Percentiles rank a stretch among this genome's conserved stretches.
Conservation (phyloP, 2,888 invertebrate species). For the Caenorhabditis plicata region DNA sequence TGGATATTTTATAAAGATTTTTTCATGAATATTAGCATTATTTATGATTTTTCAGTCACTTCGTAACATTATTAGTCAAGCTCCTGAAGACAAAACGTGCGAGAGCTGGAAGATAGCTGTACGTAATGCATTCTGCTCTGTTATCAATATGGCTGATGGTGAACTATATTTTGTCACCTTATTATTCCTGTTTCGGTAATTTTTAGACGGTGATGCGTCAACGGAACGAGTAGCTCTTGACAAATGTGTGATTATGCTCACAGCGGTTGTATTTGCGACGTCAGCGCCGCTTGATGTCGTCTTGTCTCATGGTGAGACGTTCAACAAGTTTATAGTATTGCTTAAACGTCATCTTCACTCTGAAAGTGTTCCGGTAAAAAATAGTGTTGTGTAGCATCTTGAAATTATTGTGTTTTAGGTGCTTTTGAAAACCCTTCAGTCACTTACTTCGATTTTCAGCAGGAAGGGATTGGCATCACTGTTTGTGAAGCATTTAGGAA, state of each 20-base stretch:
- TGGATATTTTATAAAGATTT: not conserved
- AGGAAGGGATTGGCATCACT: constrained; percentile 73
- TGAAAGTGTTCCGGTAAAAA: constrained; percentile 31
- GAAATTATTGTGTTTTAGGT: constrained; percentile 70
- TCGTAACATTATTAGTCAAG: constrained; percentile 34
- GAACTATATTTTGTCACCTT: not conserved
- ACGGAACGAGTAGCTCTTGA: constrained; percentile 70
- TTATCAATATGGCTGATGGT: constrained; percentile 78
- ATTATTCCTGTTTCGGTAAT: not conserved
- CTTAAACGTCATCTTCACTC: constrained; percentile 33
- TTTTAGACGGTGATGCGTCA: no score
- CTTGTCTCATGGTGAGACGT: constrained; percentile 37
- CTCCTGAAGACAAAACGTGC: constrained; percentile 35
- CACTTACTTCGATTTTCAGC: constrained; percentile 77
- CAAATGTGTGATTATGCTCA: constrained; percentile 82
- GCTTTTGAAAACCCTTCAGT: constrained; percentile 79
- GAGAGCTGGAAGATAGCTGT: constrained; percentile 78
- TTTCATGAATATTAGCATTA: not conserved
- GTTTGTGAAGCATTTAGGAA: constrained; percentile 34
- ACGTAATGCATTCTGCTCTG: constrained; percentile 84
- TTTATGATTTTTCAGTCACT: constrained; percentile 29
- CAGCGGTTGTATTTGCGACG: constrained; percentile 83
- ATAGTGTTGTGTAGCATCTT: not conserved
- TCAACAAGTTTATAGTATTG: constrained; percentile 28
- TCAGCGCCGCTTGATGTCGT: constrained; percentile 73